Percentiles rank a stretch among this genome's conserved stretches.
phyloP scores from a whole-genome alignment of 2,797 vertebrate genomes.

The Microchirus variegatus region DNA sequence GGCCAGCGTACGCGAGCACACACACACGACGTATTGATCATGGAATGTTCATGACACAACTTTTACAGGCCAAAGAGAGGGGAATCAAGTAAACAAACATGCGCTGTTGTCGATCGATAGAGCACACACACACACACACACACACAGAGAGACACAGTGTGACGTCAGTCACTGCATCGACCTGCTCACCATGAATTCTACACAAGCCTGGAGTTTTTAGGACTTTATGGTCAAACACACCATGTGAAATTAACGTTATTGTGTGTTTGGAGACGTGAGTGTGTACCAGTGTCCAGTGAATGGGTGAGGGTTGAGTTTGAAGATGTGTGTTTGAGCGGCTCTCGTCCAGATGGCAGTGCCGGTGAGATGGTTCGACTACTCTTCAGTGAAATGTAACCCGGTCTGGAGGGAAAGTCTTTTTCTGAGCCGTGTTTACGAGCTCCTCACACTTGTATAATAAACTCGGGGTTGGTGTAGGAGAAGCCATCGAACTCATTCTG shows the following conservation, averaged over 20 bases:
- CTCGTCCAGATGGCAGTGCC: conserved; percentile 9
- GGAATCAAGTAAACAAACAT: conserved; percentile 62
- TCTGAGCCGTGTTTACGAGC: conserved; percentile 11
- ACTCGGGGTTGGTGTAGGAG: conserved; percentile 98
- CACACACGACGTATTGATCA: conserved; percentile 62
- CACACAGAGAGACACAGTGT: conserved; percentile 29
- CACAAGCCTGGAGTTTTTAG: conserved; percentile 23
- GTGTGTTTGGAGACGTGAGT: conserved; percentile 22
- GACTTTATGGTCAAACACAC: conserved; percentile 14
- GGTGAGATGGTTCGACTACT: conserved; percentile 15
- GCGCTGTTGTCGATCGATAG: conserved; percentile 41
- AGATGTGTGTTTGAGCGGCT: neutral
- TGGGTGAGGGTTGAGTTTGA: conserved; percentile 12
- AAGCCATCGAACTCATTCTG: conserved; percentile 99
- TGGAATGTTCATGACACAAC: conserved; percentile 63
- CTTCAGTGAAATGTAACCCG: conserved; percentile 18
- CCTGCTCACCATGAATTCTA: conserved; percentile 26
- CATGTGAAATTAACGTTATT: neutral
- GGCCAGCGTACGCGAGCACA: conserved; percentile 23
- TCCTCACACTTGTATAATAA: conserved; percentile 81
- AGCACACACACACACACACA: conserved; percentile 32
- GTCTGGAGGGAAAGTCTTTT: conserved; percentile 27
- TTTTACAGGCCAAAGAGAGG: conserved; percentile 47
- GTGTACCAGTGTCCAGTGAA: conserved; percentile 4
- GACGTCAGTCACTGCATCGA: conserved; percentile 22